Evolutionary conservation across 1,140 invertebrate genomes (phyloP).

Genomic region (Diorhabda carinulata): DNA sequence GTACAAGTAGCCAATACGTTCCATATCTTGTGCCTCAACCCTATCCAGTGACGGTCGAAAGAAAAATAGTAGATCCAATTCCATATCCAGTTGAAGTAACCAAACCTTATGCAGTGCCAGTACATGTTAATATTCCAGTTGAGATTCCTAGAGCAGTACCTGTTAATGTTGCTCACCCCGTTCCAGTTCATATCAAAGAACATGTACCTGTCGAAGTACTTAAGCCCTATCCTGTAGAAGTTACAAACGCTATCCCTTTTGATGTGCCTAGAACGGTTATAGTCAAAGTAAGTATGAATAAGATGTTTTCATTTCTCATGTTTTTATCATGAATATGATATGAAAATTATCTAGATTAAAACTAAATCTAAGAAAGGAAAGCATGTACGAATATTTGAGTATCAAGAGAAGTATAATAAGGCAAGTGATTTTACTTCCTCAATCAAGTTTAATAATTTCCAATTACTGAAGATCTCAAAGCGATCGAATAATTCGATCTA

Average conservation of each 20-base stretch:
- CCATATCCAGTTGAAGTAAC: constrained; percentile 19
- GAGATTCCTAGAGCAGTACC: constrained; percentile 40
- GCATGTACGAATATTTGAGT: no score
- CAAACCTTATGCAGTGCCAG: constrained; percentile 14
- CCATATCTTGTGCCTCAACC: background rate
- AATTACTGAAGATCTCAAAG: no score
- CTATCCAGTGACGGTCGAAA: background rate
- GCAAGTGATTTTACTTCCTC: no score
- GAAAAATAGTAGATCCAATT: constrained; percentile 10
- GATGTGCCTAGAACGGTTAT: background rate
- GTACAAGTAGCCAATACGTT: background rate
- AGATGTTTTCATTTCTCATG: background rate
- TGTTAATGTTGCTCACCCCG: constrained; percentile 31
- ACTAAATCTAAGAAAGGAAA: no score
- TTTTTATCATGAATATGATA: no score
- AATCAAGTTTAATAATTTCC: no score
- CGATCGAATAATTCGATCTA: no score
- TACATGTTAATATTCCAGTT: constrained; percentile 27
- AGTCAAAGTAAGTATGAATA: background rate
- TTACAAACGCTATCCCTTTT: constrained; percentile 10
- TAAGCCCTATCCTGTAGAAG: constrained; percentile 11
- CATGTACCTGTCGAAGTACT: constrained; percentile 25
- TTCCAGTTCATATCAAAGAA: constrained; percentile 38
- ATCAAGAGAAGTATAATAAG: no score
- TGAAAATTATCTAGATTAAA: no score